These are phyloP conservation scores for Gulo gulo DNA, from an alignment of 2,113 vertebrate species.

Conservation along the genomic window DNA sequence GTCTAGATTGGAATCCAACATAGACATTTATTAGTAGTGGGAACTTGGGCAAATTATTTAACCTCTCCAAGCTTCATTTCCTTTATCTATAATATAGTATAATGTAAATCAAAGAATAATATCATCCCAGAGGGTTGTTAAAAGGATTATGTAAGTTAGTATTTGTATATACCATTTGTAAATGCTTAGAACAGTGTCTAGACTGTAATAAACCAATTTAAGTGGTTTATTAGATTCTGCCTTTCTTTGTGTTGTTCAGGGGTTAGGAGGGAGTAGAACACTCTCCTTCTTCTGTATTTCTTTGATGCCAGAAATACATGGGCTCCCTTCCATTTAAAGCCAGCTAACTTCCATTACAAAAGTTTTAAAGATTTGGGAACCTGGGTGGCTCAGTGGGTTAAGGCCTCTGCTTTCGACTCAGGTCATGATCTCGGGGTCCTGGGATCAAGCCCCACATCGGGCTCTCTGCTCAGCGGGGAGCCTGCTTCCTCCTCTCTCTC, in stretches of 20 bases:
- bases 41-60: background rate
- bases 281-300: background rate
- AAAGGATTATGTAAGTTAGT: background rate
- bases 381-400: too few species aligned
- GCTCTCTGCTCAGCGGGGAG: too few species aligned
- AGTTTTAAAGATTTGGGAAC: background rate
- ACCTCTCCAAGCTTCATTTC: background rate
- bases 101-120: background rate
- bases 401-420: too few species aligned
- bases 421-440: too few species aligned
- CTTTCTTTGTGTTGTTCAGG: background rate
- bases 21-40: background rate
- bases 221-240: background rate
- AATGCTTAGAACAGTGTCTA: background rate
- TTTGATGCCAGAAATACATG: background rate
- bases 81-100: background rate
- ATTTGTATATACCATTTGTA: background rate
- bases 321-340: accelerated
- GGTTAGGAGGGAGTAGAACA: background rate
- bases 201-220: background rate
- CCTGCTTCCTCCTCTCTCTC: too few species aligned
- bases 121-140: background rate
- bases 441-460: too few species aligned
- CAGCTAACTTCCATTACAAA: too few species aligned
- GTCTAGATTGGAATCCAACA: background rate